These are phyloP conservation scores for Turritopsis dohrnii DNA, from an alignment of 30 jellyfish, hydroid and myxozoan genomes.

Conservation along the genomic window DNA sequence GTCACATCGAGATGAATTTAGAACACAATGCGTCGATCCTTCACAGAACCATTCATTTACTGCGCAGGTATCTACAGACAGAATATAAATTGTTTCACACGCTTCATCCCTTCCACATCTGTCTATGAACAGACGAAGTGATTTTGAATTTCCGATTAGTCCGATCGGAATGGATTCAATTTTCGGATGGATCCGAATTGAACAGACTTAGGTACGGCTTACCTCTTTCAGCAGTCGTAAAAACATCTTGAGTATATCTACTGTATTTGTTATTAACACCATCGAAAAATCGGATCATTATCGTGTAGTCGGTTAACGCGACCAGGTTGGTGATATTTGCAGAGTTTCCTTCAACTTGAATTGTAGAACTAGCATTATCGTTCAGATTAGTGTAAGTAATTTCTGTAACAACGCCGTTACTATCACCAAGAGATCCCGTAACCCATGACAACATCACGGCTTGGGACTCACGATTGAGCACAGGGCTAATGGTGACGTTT, in stretches of 20 bases:
- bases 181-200: too few species aligned
- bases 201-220: too few species aligned
- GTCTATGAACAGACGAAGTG: too few species aligned
- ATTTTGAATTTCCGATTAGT: too few species aligned
- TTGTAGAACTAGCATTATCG: background rate
- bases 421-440: constrained; percentile 7
- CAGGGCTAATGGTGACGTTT: background rate
- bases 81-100: too few species aligned
- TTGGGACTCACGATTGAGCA: background rate
- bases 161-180: background rate
- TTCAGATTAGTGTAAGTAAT: background rate
- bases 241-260: background rate
- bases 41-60: background rate
- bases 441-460: background rate
- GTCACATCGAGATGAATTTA: background rate
- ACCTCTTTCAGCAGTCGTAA: background rate
- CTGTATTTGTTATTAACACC: background rate
- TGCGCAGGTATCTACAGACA: constrained; percentile 21
- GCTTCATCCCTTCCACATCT: too few species aligned
- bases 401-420: background rate
- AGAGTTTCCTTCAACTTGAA: background rate
- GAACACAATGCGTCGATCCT: constrained; percentile 7
- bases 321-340: background rate
- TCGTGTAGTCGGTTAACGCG: background rate
- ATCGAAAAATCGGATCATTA: background rate